Conservation (phyloP, 2,888 invertebrate species). For the Standfussiana lucernea region DNA sequence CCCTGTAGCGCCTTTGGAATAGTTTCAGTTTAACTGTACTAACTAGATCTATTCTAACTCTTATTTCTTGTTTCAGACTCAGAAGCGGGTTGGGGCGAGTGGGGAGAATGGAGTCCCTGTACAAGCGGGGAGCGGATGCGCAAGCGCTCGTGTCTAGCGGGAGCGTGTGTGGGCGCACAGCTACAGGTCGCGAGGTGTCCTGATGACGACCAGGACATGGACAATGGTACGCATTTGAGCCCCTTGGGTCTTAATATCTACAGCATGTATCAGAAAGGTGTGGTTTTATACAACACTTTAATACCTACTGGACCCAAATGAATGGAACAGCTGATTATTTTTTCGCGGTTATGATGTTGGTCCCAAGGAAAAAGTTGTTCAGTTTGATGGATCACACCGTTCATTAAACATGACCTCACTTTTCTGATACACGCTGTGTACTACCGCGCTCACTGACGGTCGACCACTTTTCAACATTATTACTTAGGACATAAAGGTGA, state of each 20-base stretch:
- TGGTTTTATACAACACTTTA: not conserved
- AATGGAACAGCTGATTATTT: too few relatives aligned
- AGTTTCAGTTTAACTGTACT: not conserved
- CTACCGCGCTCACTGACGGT: not conserved
- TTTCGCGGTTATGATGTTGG: not conserved
- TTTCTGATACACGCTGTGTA: too few relatives aligned
- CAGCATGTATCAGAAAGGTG: not conserved
- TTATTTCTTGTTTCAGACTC: conserved; percentile 69
- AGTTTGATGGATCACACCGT: not conserved
- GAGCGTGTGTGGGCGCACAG: conserved; percentile 93
- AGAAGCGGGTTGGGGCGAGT: conserved; percentile 92
- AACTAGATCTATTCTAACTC: not conserved
- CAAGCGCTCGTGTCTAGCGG: conserved; percentile 92
- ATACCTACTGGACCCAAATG: not conserved
- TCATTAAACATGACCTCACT: too few relatives aligned
- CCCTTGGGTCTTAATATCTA: not conserved
- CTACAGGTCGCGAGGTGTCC: conserved; percentile 93
- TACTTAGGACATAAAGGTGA: not conserved
- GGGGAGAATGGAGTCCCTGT: conserved; percentile 95
- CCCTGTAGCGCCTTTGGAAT: not conserved
- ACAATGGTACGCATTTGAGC: conserved; percentile 78
- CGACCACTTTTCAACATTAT: not conserved
- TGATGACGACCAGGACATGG: conserved; percentile 76
- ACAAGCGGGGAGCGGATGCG: conserved; percentile 92
- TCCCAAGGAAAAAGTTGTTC: not conserved